Evolutionary conservation across 2,888 invertebrate genomes (phyloP), one percentile per base, ranked within the genome.

Genomic region (Scaptomyza cyrtandrae): DNA sequence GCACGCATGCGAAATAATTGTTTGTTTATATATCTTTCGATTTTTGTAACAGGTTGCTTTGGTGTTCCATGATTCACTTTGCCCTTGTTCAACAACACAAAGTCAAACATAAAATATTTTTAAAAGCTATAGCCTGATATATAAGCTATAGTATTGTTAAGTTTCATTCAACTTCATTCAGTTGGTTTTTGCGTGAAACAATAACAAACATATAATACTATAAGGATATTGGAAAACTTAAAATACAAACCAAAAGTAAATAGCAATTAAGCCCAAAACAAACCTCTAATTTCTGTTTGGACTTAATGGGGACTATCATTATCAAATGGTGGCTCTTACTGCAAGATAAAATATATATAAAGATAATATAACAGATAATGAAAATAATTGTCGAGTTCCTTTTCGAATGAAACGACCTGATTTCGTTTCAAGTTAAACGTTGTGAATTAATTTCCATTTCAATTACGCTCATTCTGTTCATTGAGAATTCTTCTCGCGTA

Each of bases 291-390:
- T 37, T 24, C 9, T 10, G 19, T 64, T 16, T 14, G 14, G 13
- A 19, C 13, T 16, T 14, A 43, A 43, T 43, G 6, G 13, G 7
- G 29, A 9, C 44, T 43, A 29, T 31, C 43, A 63, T 62, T 62
- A 63, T 43, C 19, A 37, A 37, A 31, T n/a, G 24, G 14, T 24
- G 27, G 29, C 50, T 37, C 11, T 50, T n/a, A 44, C 35, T 29
- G 9, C 7, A 0, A 16, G 44, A 13, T 52, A 31, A 9, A 6
- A 35, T 27, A 10, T 1, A 10, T 1, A 14, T 24, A 24, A 24
- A 24, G 24, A 24, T 24, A 24, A 24, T 24, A 24, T 29, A n/a
- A 10, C 11, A 35, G 27, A 14, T 16, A 35, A 33, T 39, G 10
- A 29, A 19, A 5, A 16, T 37, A 45, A 31, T n/a, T 19, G 14